phyloP scores from a whole-genome alignment of 2,113 vertebrate genomes.

The Hippolais icterina region DNA sequence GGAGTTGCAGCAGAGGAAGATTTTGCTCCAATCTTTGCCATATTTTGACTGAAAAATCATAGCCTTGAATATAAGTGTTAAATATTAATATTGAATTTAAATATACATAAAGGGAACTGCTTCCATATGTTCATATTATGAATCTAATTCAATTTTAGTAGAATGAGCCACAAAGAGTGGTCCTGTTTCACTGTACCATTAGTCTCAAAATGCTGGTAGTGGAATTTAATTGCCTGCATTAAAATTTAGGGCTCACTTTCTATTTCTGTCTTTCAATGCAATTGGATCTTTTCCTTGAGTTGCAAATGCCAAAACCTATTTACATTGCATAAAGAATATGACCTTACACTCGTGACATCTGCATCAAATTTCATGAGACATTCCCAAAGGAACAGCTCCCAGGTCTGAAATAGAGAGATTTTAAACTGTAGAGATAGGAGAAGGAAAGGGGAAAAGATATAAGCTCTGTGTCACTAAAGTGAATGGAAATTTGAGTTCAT shows the following conservation, averaged over 20 bases:
- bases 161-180: background rate
- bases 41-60: slow-evolving; percentile 35
- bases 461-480: background rate
- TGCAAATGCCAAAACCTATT: background rate
- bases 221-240: slow-evolving; percentile 3
- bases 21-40: background rate
- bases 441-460: background rate
- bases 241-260: slow-evolving; percentile 14
- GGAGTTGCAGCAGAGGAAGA: background rate
- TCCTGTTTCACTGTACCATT: background rate
- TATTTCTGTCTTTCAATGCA: background rate
- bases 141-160: slow-evolving; percentile 7
- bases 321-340: background rate
- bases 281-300: background rate
- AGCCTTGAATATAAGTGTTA: background rate
- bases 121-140: background rate
- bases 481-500: background rate
- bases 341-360: background rate
- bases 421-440: background rate
- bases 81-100: slow-evolving; percentile 52
- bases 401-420: background rate
- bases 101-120: background rate
- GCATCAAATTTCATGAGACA: background rate
- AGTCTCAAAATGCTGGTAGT: slow-evolving; percentile 1
- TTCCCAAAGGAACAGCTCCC: background rate